A percentile compares a stretch with the other conserved stretches of the same genome.
Evolutionary conservation across 2,888 invertebrate species (phyloP).

Genomic region (Nebria brevicollis): DNA sequence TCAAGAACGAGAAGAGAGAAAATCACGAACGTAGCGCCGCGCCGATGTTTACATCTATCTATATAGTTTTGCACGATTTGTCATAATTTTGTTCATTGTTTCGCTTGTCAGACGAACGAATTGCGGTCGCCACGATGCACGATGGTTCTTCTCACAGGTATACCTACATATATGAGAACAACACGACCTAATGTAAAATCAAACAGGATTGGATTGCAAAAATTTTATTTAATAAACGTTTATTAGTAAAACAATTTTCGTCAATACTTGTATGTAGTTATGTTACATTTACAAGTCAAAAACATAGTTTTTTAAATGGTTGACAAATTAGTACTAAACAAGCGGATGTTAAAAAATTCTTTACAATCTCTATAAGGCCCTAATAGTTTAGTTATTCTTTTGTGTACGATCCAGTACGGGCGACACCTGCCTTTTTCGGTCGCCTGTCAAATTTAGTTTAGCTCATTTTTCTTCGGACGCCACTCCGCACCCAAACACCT

Average conservation of each 20-base stretch:
- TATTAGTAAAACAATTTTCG: not conserved
- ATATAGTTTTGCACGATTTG: conserved; percentile 57
- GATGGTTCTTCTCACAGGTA: conserved; percentile 33
- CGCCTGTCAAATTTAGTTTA: conserved; percentile 35
- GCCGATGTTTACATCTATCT: not conserved
- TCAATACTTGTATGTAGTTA: too few relatives aligned
- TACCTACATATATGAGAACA: conserved; percentile 7
- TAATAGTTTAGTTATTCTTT: not conserved
- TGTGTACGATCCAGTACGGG: conserved; percentile 27
- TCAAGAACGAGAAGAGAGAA: not conserved
- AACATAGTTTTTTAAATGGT: too few relatives aligned
- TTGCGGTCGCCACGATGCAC: conserved; percentile 37
- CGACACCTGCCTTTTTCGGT: conserved; percentile 37
- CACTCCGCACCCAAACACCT: not conserved
- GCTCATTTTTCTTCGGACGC: conserved; percentile 32
- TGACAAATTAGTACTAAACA: not conserved
- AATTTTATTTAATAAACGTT: not conserved
- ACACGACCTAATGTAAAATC: not conserved
- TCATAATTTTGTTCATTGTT: conserved; percentile 58
- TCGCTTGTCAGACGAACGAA: conserved; percentile 55
- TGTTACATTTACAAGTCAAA: too few relatives aligned
- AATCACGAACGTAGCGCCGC: not conserved
- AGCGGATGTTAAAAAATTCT: conserved; percentile 12
- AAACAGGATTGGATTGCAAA: not conserved
- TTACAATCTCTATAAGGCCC: not conserved